A percentile compares a stretch with the other conserved stretches of the same genome.
Evolutionary conservation across 2,888 invertebrate genomes (phyloP).

Genomic region (Abrostola tripartita): DNA sequence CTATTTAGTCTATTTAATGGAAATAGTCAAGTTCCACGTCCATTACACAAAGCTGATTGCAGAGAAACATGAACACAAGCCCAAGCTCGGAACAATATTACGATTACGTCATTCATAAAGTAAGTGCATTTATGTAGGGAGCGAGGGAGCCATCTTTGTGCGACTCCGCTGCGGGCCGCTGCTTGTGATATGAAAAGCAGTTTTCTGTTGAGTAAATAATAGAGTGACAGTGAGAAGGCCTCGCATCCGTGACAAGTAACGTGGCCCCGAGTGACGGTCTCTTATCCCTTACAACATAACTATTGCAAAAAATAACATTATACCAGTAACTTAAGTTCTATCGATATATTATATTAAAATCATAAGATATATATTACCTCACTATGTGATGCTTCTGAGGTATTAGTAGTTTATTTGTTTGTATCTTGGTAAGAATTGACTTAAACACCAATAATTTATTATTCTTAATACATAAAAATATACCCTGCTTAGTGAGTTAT

Average conservation of each 20-base stretch:
- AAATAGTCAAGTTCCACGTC: constrained; percentile 61
- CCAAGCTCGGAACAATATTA: constrained; percentile 76
- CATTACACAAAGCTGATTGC: constrained; percentile 68
- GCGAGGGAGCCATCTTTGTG: constrained; percentile 77
- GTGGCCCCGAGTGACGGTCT: constrained; percentile 55
- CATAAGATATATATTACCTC: too few relatives aligned
- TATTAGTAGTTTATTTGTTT: not conserved
- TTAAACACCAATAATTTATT: constrained; percentile 26
- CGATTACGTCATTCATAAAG: constrained; percentile 81
- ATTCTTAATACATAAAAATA: constrained; percentile 4
- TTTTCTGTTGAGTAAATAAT: constrained; percentile 82
- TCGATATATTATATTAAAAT: too few relatives aligned
- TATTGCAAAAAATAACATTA: not conserved
- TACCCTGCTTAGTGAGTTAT: constrained; percentile 31
- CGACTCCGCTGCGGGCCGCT: constrained; percentile 73
- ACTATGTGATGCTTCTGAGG: not conserved
- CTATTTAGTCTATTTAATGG: constrained; percentile 62
- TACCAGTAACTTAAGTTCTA: not conserved
- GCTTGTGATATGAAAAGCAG: constrained; percentile 85
- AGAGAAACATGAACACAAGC: constrained; percentile 72
- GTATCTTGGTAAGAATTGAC: not conserved
- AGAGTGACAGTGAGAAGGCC: constrained; percentile 71
- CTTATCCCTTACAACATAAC: constrained; percentile 25
- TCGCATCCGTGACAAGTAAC: constrained; percentile 64
- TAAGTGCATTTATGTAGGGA: constrained; percentile 79